Evolutionary conservation across 2,797 vertebrate species (phyloP).

Genomic region (Tauraco hartlaubi): DNA sequence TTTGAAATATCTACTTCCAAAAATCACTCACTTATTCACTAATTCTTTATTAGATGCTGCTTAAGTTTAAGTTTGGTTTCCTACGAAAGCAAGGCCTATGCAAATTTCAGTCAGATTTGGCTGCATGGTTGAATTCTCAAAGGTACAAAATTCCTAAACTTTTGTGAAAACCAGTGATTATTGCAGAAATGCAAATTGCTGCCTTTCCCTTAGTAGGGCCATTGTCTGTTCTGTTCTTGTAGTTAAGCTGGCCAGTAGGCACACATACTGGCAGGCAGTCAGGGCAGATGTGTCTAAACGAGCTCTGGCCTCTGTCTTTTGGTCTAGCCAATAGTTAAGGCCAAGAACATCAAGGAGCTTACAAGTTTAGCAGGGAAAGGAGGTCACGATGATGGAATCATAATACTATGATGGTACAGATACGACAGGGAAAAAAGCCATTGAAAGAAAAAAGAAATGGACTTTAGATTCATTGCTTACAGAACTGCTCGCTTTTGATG

Average conservation of each 20-base stretch:
- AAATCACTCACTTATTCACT: not conserved
- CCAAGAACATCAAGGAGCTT: not conserved
- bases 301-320: not conserved
- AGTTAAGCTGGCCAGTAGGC: not conserved
- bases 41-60: not conserved
- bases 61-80: not conserved
- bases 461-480: not conserved
- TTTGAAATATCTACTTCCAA: not conserved
- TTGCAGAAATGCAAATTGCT: not conserved
- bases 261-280: not conserved
- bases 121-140: not conserved
- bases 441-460: not conserved
- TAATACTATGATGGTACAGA: not conserved
- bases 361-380: not conserved
- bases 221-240: not conserved
- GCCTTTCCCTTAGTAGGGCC: not conserved
- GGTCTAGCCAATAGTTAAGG: not conserved
- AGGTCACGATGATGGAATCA: not conserved
- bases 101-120: not conserved
- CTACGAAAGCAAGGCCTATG: not conserved
- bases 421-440: not conserved
- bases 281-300: not conserved
- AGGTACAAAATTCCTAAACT: not conserved
- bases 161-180: not conserved
- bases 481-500: not conserved